Evolutionary conservation across 1,140 invertebrate genomes (phyloP), one percentile per base, ranked within the genome.

Genomic region (Zaprionus davidi): DNA sequence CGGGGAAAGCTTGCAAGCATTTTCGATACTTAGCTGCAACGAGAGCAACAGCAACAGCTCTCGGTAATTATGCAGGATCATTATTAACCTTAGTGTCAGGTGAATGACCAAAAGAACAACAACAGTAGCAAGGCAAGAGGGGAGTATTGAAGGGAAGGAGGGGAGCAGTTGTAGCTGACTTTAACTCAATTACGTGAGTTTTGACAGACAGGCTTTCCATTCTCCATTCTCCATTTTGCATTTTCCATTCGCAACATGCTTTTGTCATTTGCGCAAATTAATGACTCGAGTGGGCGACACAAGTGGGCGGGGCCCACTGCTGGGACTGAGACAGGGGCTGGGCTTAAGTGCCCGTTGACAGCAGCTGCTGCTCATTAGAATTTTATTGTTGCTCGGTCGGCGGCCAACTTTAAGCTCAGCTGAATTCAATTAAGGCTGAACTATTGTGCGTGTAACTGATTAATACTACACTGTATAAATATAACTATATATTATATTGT

Each of bases 191-290:
- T 84, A 74, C 63, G 71, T 64, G 80, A 36, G 81, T 70, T 87
- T 86, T 88, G 83, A 86, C 80, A 79, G 83, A 87, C 80, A 87
- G 74, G 20, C 17, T 46, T 46, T 9, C 2, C 41, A 44, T 46
- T 46, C 13, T 12, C 66, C 78, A 15, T 38, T 44, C n/a, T 6
- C 36, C 41, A 20, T 46, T n/a, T 44, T 44, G 5, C 41, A 44
- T 44, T 88, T 88, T 83, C 78, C 83, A 88, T 88, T 88, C 78
- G 85, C 81, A 87, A 87, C 84, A 87, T 88, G 84, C 83, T 87
- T 87, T 87, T 87, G 83, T 87, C 83, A 87, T 87, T 87, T 87
- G 77, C 71, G 67, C 75, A 87, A 88, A 88, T 87, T 84, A 90
- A 87, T 88, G 84, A 58, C 81, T 78, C 53, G 71, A 73, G 74